phyloP scores from a whole-genome alignment of 2,113 vertebrate genomes.

The Xiphophorus hellerii region DNA sequence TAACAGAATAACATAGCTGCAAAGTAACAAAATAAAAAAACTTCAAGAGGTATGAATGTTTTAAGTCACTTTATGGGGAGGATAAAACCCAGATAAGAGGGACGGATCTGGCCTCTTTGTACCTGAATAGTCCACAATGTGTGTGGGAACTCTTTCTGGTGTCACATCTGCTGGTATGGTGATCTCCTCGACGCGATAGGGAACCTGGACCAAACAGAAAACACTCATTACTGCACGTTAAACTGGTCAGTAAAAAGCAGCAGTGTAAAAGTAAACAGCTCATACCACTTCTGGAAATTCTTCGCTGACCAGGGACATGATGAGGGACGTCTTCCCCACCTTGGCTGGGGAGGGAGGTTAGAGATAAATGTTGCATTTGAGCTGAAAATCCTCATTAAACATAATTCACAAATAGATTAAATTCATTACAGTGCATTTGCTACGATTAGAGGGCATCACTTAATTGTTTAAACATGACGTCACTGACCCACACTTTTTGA shows the following conservation, averaged over 20 bases:
- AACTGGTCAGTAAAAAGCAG: background rate
- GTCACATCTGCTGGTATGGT: conserved; percentile 98
- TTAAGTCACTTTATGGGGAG: background rate
- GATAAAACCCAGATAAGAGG: conserved; percentile 1
- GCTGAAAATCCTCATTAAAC: background rate
- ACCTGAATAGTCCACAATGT: conserved; percentile 99
- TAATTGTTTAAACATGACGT: background rate
- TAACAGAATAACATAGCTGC: too few species aligned
- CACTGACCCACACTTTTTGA: background rate
- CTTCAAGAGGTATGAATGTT: too few species aligned
- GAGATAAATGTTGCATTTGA: background rate
- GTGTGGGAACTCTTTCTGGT: conserved; percentile 95
- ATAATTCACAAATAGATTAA: background rate
- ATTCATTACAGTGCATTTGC: too few species aligned
- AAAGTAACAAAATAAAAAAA: too few species aligned
- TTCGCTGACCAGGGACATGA: conserved; percentile 99
- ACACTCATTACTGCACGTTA: background rate
- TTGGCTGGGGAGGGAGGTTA: conserved; percentile 83
- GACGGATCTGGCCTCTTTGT: background rate
- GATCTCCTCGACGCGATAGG: conserved; percentile 95
- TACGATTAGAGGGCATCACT: too few species aligned
- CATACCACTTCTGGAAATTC: conserved; percentile 97
- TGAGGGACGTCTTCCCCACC: conserved; percentile 98
- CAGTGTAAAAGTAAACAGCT: background rate
- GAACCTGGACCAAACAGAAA: conserved; percentile 82